Percentiles rank a stretch among this genome's conserved stretches.
These are phyloP conservation scores for Drosophila falleni DNA, from an alignment of 2,888 invertebrate species.

Conservation along the genomic window DNA sequence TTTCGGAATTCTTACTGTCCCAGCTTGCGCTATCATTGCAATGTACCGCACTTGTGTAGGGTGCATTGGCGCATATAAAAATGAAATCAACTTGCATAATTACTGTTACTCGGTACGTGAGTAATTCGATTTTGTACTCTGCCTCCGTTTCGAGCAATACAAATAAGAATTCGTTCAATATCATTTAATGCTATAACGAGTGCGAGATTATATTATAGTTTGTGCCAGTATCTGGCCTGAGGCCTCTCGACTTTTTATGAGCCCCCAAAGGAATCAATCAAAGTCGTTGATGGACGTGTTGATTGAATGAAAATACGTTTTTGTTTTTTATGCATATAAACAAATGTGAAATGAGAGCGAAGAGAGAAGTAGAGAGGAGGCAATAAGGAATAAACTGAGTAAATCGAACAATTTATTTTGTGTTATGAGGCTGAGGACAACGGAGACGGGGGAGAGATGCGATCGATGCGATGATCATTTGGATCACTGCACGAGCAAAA, in stretches of 20 bases:
- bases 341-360: slow-evolving; percentile 43
- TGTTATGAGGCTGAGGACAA: slow-evolving; percentile 18
- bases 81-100: slow-evolving; percentile 71
- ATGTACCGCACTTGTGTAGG: slow-evolving; percentile 19
- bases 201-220: slow-evolving; percentile 11
- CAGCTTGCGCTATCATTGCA: not conserved
- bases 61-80: slow-evolving; percentile 54
- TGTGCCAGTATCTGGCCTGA: slow-evolving; percentile 18
- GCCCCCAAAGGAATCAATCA: slow-evolving; percentile 84
- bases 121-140: slow-evolving; percentile 62
- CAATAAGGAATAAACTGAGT: slow-evolving; percentile 49
- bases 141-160: slow-evolving; percentile 17
- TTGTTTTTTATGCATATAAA: slow-evolving; percentile 80
- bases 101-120: slow-evolving; percentile 62
- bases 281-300: slow-evolving; percentile 83
- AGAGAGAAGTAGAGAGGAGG: not conserved
- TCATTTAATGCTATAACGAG: slow-evolving; percentile 46
- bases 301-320: slow-evolving; percentile 82
- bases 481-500: slow-evolving; percentile 64
- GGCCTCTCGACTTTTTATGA: slow-evolving; percentile 72
- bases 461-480: slow-evolving; percentile 35
- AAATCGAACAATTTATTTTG: slow-evolving; percentile 58
- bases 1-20: too few species aligned
- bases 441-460: slow-evolving; percentile 1
- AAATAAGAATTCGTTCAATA: slow-evolving; percentile 49